Evolutionary conservation across 2,888 invertebrate species (phyloP), one percentile per base, ranked within the genome.

Genomic region (Drosophila algonquin): DNA sequence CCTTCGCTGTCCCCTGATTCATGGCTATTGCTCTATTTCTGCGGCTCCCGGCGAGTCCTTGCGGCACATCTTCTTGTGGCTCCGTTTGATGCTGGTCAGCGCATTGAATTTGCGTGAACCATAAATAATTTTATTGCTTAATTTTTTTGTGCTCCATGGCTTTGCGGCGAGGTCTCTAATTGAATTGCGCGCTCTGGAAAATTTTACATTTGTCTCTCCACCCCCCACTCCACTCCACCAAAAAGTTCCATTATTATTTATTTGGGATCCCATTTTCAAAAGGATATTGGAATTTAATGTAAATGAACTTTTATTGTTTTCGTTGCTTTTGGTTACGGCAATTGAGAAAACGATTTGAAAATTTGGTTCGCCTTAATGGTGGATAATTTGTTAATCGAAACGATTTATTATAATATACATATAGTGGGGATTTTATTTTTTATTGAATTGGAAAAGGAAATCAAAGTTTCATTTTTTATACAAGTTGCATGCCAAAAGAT

Each of bases 81-180:
- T 77, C 75, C 77, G 77, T 84, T 88, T 85, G 81, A 89, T 76
- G 84, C 59, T 65, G 79, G 35, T 50, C 76, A 74, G 47, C 54
- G 68, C 76, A 73, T 90, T 90, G 79, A 90, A 90, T 90, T 88
- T 86, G 87, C 88, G 86, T 91, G 92, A 91, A 92, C 92, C 91
- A 90, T 85, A 90, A 87, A 92, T 68, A 92, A 92, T 92, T 92
- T 92, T 92, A 92, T 92, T 92, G 92, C 92, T 92, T 83, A 92
- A 92, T 92, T 91, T 91, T 91, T 90, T 80, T 45, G 77, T 76
- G 57, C 68, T 61, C 76, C 30, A 32, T 18, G 63, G 32, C 59
- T 58, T 63, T 51, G 56, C 58, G 64, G 74, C 73, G 58, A 73
- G 63, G 76, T 24, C 53, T 84, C 68, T 77, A 88, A 88, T 87